Conservation (phyloP, 2,113 vertebrate genomes). For the Leucopsar rothschildi region DNA sequence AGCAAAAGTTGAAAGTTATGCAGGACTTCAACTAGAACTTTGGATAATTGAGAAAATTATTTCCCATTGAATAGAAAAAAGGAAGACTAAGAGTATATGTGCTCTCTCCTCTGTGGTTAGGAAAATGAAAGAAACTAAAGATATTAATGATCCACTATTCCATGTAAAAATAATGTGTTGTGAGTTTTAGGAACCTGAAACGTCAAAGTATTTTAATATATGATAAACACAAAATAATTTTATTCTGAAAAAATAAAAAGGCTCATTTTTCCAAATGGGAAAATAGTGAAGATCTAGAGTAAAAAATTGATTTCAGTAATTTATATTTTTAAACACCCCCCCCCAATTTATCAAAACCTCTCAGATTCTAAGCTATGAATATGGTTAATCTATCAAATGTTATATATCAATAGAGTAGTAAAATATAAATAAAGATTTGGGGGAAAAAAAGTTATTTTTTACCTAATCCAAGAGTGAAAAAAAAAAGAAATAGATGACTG, state of each 20-base stretch:
- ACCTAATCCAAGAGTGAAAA: background rate
- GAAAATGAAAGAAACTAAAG: background rate
- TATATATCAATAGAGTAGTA: background rate
- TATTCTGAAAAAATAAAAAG: background rate
- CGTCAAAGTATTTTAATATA: background rate
- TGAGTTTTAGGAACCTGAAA: background rate
- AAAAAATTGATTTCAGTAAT: background rate
- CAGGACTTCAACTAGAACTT: background rate
- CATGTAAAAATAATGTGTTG: background rate
- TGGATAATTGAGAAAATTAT: background rate
- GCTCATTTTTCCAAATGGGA: background rate
- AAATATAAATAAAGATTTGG: background rate
- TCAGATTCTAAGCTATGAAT: background rate
- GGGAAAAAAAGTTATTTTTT: background rate
- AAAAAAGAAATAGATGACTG: fast-evolving
- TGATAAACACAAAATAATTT: background rate
- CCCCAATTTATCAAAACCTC: background rate
- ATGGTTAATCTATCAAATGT: background rate
- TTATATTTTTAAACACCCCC: fast-evolving
- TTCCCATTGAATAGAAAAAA: background rate
- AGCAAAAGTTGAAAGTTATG: background rate
- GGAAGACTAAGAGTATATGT: background rate
- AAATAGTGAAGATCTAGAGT: background rate
- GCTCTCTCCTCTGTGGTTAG: background rate
- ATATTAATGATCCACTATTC: background rate